Conservation (phyloP, 1,140 invertebrate species). For the Trichonephila clavata region DNA sequence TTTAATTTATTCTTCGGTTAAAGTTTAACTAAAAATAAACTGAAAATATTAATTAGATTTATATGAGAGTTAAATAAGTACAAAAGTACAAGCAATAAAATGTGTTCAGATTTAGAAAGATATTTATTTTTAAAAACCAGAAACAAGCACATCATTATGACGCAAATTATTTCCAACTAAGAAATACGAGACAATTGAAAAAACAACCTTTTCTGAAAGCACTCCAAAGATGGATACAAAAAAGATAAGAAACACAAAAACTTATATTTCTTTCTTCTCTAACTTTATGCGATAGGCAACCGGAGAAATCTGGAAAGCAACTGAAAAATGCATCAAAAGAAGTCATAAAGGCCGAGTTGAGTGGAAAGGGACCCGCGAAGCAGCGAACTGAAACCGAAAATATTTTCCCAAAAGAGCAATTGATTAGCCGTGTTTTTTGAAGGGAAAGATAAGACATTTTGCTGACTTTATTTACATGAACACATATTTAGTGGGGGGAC, state of each 20-base stretch:
- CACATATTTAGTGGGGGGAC: neutral
- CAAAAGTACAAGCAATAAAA: too few relatives aligned
- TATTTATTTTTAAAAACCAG: too few relatives aligned
- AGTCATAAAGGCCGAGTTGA: neutral
- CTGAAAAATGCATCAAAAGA: neutral
- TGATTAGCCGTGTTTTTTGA: neutral
- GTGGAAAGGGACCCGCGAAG: neutral
- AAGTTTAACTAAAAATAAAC: too few relatives aligned
- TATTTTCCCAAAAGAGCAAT: slow-evolving; percentile 25
- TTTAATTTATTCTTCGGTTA: too few relatives aligned
- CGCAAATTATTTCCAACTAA: too few relatives aligned
- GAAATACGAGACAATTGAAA: too few relatives aligned
- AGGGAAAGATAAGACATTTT: neutral
- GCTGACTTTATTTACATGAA: slow-evolving; percentile 10
- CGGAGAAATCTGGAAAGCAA: neutral
- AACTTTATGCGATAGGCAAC: neutral
- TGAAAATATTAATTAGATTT: too few relatives aligned
- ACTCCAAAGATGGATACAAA: neutral
- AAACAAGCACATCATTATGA: too few relatives aligned
- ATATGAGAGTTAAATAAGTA: too few relatives aligned
- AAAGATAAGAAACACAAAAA: neutral
- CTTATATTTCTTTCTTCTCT: neutral
- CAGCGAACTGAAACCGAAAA: neutral
- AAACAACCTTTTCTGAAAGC: too few relatives aligned
- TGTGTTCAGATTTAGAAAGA: too few relatives aligned